Base-by-base conservation (phyloP, 2,113 vertebrate genomes). In the Tauraco erythrolophus region DNA sequence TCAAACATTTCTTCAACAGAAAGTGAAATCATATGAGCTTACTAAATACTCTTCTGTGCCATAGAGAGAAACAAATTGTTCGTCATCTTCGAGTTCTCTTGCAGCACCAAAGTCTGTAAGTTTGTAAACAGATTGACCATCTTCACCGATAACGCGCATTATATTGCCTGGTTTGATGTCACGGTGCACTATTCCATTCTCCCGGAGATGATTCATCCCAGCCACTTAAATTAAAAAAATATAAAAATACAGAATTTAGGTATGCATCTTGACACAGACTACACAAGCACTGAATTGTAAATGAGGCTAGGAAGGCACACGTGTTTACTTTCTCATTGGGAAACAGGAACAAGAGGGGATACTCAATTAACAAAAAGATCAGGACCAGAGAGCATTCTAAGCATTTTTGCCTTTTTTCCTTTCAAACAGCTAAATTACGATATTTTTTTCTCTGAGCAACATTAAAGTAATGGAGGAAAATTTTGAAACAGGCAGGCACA, bases 141-240 rank as follows among this genome's bases (percentile, higher is more conserved):
- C 99, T 92, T 99, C 99, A 27, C 99, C 99, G 43, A 99, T 99
- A 75, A 99, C 99, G 9, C 99, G 98, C 99, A 99, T 99, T 93
- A 99, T 99, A 97, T 99, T 99, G 39, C 99, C 99, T 1, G 99
- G 99, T 76, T 99, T 99, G 97, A 99, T 99, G 97, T 99, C 99
- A 10, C 99, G 98, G 94, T 99, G 99, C 17, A 99, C 99, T 62
- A 99, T 99, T 70, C 99, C 99, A 22, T 99, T 99, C 97, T 99
- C 99, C 71, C 99, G 98, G 80, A 99, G 98, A 95, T 99, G 99
- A 96, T 99, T 99, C 99, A 99, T 99, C 35, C 99, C 99, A 85
- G 99, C 99, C 97, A 99, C 99, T 99, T 97, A 89, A 83, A 97
- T 27, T 35, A 87, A 48, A 91, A 87, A 66, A 60, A 35, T 22